Conservation (phyloP, 2,113 vertebrate species). For the Meriones unguiculatus region DNA sequence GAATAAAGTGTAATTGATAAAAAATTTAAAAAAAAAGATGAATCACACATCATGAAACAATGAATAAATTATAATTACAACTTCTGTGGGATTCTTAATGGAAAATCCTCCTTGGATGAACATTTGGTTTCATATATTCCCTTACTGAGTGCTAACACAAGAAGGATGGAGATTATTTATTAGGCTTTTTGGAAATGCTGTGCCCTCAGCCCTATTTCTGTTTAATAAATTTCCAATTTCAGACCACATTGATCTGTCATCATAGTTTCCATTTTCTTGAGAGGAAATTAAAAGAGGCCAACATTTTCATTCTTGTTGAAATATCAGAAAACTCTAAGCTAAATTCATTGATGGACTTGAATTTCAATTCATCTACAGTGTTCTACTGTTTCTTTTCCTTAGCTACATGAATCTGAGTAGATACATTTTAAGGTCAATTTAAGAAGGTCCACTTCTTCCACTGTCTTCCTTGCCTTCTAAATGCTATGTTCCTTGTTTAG, state of each 20-base stretch:
- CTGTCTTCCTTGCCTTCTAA: background rate
- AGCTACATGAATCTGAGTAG: background rate
- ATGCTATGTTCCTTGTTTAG: background rate
- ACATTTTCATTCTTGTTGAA: background rate
- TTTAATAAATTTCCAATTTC: background rate
- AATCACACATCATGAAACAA: too few species aligned
- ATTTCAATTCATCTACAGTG: background rate
- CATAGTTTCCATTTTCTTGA: background rate
- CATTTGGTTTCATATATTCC: background rate
- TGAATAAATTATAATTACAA: too few species aligned
- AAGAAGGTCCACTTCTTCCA: background rate
- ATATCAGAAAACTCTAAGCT: background rate
- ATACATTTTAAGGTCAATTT: background rate
- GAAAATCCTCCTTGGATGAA: background rate
- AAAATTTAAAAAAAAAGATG: too few species aligned
- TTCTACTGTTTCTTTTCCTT: background rate
- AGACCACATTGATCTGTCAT: background rate
- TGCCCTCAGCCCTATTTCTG: background rate
- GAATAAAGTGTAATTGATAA: too few species aligned
- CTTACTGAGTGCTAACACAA: background rate
- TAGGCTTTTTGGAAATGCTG: background rate
- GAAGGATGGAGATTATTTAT: constrained; percentile 19
- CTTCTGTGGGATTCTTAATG: background rate
- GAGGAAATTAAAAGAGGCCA: background rate
- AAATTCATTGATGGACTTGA: background rate